These are phyloP conservation scores for Eufriesea mexicana DNA, from an alignment of 1,140 invertebrate genomes.

Conservation along the genomic window DNA sequence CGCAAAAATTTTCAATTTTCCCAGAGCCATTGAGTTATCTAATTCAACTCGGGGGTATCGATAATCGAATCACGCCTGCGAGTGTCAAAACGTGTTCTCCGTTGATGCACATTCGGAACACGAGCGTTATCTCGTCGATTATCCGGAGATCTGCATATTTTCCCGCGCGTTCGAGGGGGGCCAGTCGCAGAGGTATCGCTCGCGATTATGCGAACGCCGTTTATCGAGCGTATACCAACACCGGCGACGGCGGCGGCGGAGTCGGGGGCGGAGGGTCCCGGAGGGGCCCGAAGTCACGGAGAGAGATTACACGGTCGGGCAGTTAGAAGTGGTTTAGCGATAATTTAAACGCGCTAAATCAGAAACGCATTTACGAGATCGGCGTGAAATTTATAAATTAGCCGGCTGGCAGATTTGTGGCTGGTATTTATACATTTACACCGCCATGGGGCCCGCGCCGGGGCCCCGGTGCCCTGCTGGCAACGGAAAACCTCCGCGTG, in stretches of 20 bases:
- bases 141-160: slow-evolving; percentile 54
- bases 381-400: slow-evolving; percentile 80
- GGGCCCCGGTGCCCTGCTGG: slow-evolving; percentile 68
- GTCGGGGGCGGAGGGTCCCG: neutral
- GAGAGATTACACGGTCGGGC: slow-evolving; percentile 65
- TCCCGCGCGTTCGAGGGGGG: neutral
- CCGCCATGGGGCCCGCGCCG: slow-evolving; percentile 63
- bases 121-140: slow-evolving; percentile 1
- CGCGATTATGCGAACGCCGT: slow-evolving; percentile 59
- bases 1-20: too few relatives aligned
- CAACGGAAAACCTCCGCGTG: slow-evolving; percentile 64
- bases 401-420: slow-evolving; percentile 77
- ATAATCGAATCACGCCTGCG: too few relatives aligned
- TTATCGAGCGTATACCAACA: slow-evolving; percentile 42
- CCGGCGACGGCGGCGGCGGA: neutral
- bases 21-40: too few relatives aligned
- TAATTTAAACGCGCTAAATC: slow-evolving; percentile 79
- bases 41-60: too few relatives aligned
- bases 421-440: slow-evolving; percentile 73
- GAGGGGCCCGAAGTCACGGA: slow-evolving; percentile 40
- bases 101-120: too few relatives aligned
- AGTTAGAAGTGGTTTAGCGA: slow-evolving; percentile 77
- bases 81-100: too few relatives aligned
- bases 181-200: slow-evolving; percentile 45
- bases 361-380: slow-evolving; percentile 77